Base-by-base conservation (phyloP, 2,113 vertebrate species). In the Carassius carassius region DNA sequence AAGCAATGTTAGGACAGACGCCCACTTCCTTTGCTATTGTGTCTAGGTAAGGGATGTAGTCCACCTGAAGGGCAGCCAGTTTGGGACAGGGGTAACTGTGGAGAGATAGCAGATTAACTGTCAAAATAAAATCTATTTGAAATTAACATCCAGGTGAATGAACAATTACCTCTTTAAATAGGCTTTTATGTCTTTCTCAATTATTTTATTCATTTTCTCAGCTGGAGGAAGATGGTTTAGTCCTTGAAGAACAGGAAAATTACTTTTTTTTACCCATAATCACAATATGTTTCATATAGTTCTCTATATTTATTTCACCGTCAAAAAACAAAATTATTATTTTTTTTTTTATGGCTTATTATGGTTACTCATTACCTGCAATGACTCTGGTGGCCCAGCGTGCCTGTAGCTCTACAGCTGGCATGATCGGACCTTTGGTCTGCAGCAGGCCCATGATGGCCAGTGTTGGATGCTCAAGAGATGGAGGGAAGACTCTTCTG, bases 351-450 rank as follows among this genome's bases (percentile, higher is more conserved):
- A 70, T 11, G 17, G 35, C 14, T 35, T 35, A 32, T 69, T 17
- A 37, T 21, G 47, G 25, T 54, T 44, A 21, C 11, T 73, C 70
- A 47, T 6, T 94, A 98, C 97, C 97, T 89, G 94, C 91, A 86
- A 99, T 96, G n/a, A 97, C 90, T 0, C 84, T 93, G 0, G 93
- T 92, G 70, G 92, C 96, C 97, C 96, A 99, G 62, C 96, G 94
- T n/a, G 93, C 94, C 89, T 99, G 98, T 87, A 99, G 90, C 91
- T 99, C 98, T 0, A 95, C 89, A 77, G 94, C 35, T 4, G 97
- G 95, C 94, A 97, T 96, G 63, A 96, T 92, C 25, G 97, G 93
- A 11, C 97, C 97, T 23, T 91, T 81, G 1, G 94, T 86, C 70
- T 95, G 94, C 65, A 98, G 19, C 62, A 97, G 79, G 62, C 97